Evolutionary conservation across 2,797 vertebrate species (phyloP).

Genomic region (Euthynnus affinis): DNA sequence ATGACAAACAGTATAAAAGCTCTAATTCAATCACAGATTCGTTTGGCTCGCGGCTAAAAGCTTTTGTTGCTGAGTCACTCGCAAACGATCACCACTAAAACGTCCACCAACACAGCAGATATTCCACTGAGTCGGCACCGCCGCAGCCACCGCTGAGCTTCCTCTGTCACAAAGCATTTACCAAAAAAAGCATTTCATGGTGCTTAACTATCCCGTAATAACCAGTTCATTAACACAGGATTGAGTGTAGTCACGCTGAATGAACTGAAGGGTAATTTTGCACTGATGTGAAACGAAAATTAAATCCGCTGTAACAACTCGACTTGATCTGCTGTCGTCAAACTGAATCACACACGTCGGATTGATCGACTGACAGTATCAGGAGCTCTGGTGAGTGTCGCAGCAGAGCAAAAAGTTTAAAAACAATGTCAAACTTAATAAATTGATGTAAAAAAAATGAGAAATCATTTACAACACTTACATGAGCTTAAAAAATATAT

Average conservation of each 20-base stretch:
- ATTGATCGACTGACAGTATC: too few relatives aligned
- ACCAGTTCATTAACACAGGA: background rate
- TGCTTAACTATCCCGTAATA: background rate
- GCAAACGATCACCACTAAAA: background rate
- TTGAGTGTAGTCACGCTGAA: background rate
- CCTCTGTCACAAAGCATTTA: background rate
- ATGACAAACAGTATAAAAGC: background rate
- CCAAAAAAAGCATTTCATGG: background rate
- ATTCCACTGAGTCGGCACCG: background rate
- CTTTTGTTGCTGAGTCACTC: constrained; percentile 6
- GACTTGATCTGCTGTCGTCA: too few relatives aligned
- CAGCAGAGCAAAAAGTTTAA: too few relatives aligned
- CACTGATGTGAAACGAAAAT: too few relatives aligned
- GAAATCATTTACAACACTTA: too few relatives aligned
- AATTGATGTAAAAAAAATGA: too few relatives aligned
- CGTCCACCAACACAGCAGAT: background rate
- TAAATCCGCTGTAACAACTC: too few relatives aligned
- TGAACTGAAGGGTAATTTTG: too few relatives aligned
- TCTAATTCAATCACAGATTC: constrained; percentile 23
- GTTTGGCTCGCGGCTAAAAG: constrained; percentile 13
- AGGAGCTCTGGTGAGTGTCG: too few relatives aligned
- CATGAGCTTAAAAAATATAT: too few relatives aligned
- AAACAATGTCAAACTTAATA: too few relatives aligned
- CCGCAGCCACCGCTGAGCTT: background rate
- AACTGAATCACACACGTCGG: too few relatives aligned